Base-by-base conservation (phyloP, 1,140 invertebrate genomes). In the Polypedilum vanderplanki region DNA sequence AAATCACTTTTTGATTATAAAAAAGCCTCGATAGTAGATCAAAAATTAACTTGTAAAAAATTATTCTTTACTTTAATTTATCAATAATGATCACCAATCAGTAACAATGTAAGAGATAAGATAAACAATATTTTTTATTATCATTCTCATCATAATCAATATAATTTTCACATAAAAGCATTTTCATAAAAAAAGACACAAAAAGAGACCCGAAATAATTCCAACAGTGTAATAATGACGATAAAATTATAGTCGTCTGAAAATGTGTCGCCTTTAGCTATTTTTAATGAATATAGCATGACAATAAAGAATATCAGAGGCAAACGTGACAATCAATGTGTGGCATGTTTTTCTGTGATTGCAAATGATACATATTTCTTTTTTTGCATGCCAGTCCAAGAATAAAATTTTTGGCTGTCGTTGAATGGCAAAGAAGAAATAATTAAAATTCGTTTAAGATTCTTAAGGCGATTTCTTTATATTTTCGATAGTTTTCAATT, bases 181-280 rank as follows among this genome's bases (percentile, higher is more conserved):
- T 33, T 33, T 5, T 33, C 24, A 33, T 33, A 33, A 33, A 5
- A 33, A 5, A 33, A 5, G 24, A 33, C 24, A 33, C 24, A 33
- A 33, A 33, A 33, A 33, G 24, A 33, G 5, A 33, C 24, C 24
- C 24, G 24, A 33, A 33, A 4, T 15, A 57, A 15, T 4, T 57
- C 12, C 46, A 57, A 57, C 46, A n/a, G 46, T 57, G n/a, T 57
- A 57, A 57, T 57, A 57, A 57, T 57, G 46, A 57, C n/a, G 46
- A 57, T 15, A 57, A 57, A 57, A 57, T 57, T 57, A 57, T 57
- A 57, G 46, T 57, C n/a, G 12, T n/a, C n/a, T 57, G 46, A 15
- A 1, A 57, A 3, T 57, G 8, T 12, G 8, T 57, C 46, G 46
- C 46, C 46, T n/a, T 4, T 57, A 57, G n/a, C 46, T n/a, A 57